Conservation (phyloP, 35 echinoderm and acorn worm species). For the Holothuria glaberrima region DNA sequence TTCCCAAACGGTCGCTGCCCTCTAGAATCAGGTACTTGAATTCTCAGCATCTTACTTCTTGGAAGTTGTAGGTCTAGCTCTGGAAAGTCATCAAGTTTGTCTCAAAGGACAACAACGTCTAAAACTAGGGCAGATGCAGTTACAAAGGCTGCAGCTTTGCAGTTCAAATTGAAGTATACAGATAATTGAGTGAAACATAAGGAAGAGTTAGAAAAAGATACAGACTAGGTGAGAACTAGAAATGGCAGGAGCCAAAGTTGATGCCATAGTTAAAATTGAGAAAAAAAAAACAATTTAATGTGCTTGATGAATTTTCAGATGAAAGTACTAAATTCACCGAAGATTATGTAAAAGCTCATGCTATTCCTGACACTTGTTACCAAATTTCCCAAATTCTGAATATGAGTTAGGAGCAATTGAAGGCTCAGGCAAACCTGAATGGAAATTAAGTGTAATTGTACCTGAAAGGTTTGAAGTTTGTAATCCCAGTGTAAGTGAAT, state of each 20-base stretch:
- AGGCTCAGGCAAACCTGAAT: background rate
- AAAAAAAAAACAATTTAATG: background rate
- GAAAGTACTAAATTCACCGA: too few species aligned
- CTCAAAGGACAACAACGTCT: background rate
- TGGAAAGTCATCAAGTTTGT: background rate
- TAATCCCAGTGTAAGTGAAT: too few species aligned
- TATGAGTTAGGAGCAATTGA: background rate
- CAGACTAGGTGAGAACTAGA: too few species aligned
- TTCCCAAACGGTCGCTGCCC: too few species aligned
- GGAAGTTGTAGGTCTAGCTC: background rate
- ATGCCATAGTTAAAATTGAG: too few species aligned
- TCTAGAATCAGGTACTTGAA: too few species aligned
- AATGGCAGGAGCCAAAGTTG: too few species aligned
- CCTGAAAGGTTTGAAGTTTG: too few species aligned
- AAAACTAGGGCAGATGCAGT: too few species aligned
- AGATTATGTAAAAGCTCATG: background rate
- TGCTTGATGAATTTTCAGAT: too few species aligned
- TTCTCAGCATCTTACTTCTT: too few species aligned
- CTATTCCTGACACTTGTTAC: background rate
- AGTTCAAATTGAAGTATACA: background rate
- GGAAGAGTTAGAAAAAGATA: background rate
- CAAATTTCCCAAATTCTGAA: background rate
- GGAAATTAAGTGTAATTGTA: background rate
- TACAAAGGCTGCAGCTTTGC: background rate
- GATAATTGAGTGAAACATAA: background rate